Base-by-base conservation (phyloP, 2,888 invertebrate genomes). In the Acholoe squamosa region DNA sequence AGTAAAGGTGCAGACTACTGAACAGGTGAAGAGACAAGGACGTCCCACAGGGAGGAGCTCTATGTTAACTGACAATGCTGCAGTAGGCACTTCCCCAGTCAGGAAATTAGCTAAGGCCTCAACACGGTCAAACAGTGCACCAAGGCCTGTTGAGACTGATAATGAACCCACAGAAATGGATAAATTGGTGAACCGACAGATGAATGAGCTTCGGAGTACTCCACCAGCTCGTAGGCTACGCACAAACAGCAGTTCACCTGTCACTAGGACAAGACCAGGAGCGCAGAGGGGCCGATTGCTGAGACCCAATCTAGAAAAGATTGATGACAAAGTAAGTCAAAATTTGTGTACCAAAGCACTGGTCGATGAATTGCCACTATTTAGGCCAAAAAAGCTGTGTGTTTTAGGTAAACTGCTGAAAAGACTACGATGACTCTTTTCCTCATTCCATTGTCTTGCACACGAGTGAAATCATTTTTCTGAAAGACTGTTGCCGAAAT, bases 191-290 rank as follows among this genome's bases (percentile, higher is more conserved):
- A 43, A 3, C 43, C 61, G 61, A 19, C 80, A 80, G 43, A 43
- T 33, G 34, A 80, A 80, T 10, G 80, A 80, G 33, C 34, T 43
- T 7, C 33, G 80, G 43, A 43, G 22, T 19, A n/a, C 34, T 0
- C 80, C 80, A 33, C 16, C 19, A 34, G 19, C 34, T 0, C 33
- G 43, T 14, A 43, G 16, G 16, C 19, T 43, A 22, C 25, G 76
- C n/a, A 76, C 28, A 25, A 80, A 19, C 80, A 43, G 80, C 80
- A 80, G 43, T 43, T 80, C 80, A 33, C 80, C 80, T 0, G 80
- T 80, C 34, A 80, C 33, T 14, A 80, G 80, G 22, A 80, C 80
- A 19, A 33, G 80, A 14, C 31, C 25, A 28, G 71, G 28, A 43
- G 31, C 76, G 25, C 25, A 19, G 7, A n/a, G 25, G 25, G 31